Evolutionary conservation across 2,888 invertebrate genomes (phyloP), one percentile per base, ranked within the genome.

Genomic region (Erebia palarica): DNA sequence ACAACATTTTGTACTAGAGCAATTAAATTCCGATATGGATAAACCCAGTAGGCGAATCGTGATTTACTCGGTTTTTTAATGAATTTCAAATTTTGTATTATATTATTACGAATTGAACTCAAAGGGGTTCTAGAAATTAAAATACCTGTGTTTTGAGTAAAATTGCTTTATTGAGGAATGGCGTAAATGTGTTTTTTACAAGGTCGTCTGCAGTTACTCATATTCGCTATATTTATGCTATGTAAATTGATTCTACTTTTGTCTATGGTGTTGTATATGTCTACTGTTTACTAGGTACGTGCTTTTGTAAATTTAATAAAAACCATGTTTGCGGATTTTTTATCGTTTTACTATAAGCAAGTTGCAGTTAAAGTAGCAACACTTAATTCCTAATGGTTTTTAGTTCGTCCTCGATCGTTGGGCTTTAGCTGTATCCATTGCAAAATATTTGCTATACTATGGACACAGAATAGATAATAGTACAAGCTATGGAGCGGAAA

Each of bases 91-190:
- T 8, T 8, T 53, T 53, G 53, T n/a, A 4, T 1, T 53, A n/a
- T n/a, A 8, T 8, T n/a, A 16, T 1, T 14, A 27, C 8, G 13
- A 27, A 27, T 58, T 27, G 21, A 27, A 21, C 14, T 21, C 16
- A 47, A 49, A 18, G 1, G 4, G 3, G 21, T 77, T 72, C 68
- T 77, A 68, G 73, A 55, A 51, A 63, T 55, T 49, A 53, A 63
- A 69, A 8, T 36, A 69, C 57, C 42, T 47, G n/a, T 13, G 63
- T 49, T 51, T 69, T 58, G 66, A 67, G 65, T 74, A 74, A 70
- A 65, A 70, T 71, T 70, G 64, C 65, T 90, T 90, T 89, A 90
- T 90, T 89, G 80, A 85, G 87, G 87, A 87, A 87, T 88, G 86
- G 82, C 84, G 84, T 85, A 84, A 84, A 82, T 73, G 72, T 82